phyloP scores from a whole-genome alignment of 2,113 vertebrate genomes.

The Arizona elegans region DNA sequence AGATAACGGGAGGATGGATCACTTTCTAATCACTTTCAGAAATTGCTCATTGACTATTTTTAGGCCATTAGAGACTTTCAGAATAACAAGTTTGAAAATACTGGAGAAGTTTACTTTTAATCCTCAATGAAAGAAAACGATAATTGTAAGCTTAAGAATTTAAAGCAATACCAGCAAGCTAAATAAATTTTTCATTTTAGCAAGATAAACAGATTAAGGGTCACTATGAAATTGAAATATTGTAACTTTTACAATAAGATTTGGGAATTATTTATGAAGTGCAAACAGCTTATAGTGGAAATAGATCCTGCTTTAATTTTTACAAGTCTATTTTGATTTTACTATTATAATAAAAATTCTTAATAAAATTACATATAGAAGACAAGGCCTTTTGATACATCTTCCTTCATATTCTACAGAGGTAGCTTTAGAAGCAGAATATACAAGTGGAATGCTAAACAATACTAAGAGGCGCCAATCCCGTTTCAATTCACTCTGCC shows the following conservation, averaged over 20 bases:
- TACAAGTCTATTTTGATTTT: not conserved
- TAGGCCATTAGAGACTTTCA: not conserved
- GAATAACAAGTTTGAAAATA: not conserved
- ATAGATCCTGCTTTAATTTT: not conserved
- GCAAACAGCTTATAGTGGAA: not conserved
- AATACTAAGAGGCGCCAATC: not conserved
- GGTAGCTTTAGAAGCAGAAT: constrained; percentile 6
- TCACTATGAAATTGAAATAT: not conserved
- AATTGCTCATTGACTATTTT: not conserved
- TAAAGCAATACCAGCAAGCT: not conserved
- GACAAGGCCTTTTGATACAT: not conserved
- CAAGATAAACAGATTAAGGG: not conserved
- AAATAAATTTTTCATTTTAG: not conserved
- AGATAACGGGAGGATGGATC: not conserved
- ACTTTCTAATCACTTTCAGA: not conserved
- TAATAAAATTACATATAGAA: not conserved
- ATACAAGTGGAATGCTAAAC: not conserved
- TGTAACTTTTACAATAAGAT: not conserved
- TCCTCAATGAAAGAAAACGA: not conserved
- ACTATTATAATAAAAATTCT: not conserved
- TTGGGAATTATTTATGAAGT: not conserved
- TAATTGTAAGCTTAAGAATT: not conserved
- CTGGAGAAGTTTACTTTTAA: not conserved
- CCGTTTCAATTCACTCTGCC: not conserved
- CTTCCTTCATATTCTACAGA: constrained; percentile 3